These are phyloP conservation scores for Melitaea athalia DNA, from an alignment of 2,888 invertebrate genomes.

Conservation along the genomic window DNA sequence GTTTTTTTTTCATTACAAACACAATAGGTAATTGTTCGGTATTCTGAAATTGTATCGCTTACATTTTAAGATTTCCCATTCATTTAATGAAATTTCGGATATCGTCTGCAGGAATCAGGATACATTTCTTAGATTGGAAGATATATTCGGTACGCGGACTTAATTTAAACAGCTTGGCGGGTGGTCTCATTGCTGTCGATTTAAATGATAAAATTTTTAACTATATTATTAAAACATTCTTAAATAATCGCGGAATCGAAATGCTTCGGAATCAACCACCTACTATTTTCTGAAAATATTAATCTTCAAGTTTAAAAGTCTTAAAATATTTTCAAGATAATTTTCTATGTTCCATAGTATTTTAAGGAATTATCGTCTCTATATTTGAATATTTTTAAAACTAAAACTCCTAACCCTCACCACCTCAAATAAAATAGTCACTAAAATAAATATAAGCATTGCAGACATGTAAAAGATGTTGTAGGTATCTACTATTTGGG, in stretches of 20 bases:
- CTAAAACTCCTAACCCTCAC: too few relatives aligned
- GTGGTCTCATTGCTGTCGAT: conserved; percentile 19
- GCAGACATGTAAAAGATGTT: background rate
- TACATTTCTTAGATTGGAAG: conserved; percentile 8
- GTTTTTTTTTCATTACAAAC: too few relatives aligned
- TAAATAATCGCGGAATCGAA: too few relatives aligned
- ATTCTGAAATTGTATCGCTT: background rate
- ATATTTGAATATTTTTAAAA: too few relatives aligned
- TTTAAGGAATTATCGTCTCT: background rate
- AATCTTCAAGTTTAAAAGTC: too few relatives aligned
- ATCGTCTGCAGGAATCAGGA: background rate
- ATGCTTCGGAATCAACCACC: too few relatives aligned
- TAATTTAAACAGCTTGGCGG: conserved; percentile 15
- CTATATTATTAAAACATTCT: too few relatives aligned
- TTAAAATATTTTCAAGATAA: too few relatives aligned
- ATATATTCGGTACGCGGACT: conserved; percentile 24
- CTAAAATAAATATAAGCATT: background rate
- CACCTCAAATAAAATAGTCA: background rate
- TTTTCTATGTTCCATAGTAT: too few relatives aligned
- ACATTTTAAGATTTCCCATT: conserved; percentile 8
- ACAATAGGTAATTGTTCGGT: too few relatives aligned
- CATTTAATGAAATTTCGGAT: conserved; percentile 6
- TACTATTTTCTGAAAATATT: too few relatives aligned
- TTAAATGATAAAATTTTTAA: conserved; percentile 10
- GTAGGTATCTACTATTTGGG: conserved; percentile 14